phyloP scores from a whole-genome alignment of 2,113 vertebrate species.

The Pterophyllum scalare region DNA sequence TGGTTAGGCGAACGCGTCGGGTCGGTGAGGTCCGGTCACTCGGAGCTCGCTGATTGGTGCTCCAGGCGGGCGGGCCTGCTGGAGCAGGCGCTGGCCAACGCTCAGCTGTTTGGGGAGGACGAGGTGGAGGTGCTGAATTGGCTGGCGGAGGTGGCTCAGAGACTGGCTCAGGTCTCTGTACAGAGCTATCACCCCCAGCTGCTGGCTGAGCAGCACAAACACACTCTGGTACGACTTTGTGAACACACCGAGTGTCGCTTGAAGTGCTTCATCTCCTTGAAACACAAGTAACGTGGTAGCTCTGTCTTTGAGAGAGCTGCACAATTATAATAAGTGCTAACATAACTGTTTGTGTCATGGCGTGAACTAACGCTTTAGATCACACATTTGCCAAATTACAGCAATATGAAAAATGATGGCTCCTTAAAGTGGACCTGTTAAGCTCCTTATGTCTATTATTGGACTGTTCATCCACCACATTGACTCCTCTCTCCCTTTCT shows the following conservation, averaged over 20 bases:
- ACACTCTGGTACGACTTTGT: slow-evolving; percentile 88
- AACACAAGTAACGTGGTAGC: background rate
- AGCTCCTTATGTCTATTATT: background rate
- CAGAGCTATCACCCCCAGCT: slow-evolving; percentile 91
- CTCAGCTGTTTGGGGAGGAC: slow-evolving; percentile 97
- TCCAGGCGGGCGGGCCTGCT: slow-evolving; percentile 88
- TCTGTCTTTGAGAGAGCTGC: background rate
- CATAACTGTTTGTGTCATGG: background rate
- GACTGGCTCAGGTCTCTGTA: slow-evolving; percentile 88
- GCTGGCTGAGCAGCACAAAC: slow-evolving; percentile 92
- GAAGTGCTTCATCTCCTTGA: background rate
- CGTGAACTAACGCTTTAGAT: background rate
- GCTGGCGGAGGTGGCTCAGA: slow-evolving; percentile 97
- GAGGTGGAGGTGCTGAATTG: slow-evolving; percentile 99
- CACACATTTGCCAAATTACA: background rate
- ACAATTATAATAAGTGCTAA: background rate
- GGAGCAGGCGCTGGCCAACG: slow-evolving; percentile 93
- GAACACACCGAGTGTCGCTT: background rate
- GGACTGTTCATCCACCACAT: background rate
- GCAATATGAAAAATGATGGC: background rate
- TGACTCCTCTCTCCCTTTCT: rapidly evolving
- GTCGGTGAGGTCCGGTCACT: slow-evolving; percentile 84
- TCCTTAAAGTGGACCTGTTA: background rate
- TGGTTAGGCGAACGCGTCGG: slow-evolving; percentile 89
- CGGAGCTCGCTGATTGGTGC: slow-evolving; percentile 87